Evolutionary conservation across 2,888 invertebrate genomes (phyloP).

Genomic region (Sphinx pinastri): DNA sequence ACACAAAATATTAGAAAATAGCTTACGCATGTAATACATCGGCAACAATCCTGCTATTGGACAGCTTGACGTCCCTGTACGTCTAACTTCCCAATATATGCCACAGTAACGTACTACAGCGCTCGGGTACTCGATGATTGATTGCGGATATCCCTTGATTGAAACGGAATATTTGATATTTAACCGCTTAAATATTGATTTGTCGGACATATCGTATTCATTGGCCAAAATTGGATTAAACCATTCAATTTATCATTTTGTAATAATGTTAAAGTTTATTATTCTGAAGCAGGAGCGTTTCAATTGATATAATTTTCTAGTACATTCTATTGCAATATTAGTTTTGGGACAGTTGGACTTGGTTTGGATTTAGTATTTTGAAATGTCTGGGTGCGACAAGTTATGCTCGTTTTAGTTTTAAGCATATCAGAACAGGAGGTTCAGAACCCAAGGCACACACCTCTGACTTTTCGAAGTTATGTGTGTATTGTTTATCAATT

Average conservation of each 20-base stretch:
- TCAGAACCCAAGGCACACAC: too few relatives aligned
- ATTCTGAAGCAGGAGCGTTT: background rate
- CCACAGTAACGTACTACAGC: background rate
- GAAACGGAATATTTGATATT: conserved; percentile 31
- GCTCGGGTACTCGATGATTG: conserved; percentile 27
- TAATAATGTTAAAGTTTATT: background rate
- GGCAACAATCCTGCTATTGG: too few relatives aligned
- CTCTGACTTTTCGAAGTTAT: too few relatives aligned
- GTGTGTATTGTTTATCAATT: too few relatives aligned
- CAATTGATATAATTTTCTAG: background rate
- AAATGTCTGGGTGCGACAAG: too few relatives aligned
- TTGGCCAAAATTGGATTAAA: conserved; percentile 14
- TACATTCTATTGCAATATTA: background rate
- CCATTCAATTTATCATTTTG: conserved; percentile 7
- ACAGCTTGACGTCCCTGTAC: too few relatives aligned
- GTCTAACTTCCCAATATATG: conserved; percentile 7
- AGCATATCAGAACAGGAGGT: too few relatives aligned
- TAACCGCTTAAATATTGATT: conserved; percentile 22
- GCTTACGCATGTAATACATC: too few relatives aligned
- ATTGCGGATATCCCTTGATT: conserved; percentile 30
- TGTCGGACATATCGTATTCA: conserved; percentile 18
- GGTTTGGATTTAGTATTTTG: too few relatives aligned
- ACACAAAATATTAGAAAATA: too few relatives aligned
- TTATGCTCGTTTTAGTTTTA: too few relatives aligned
- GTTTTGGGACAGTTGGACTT: background rate